These are phyloP conservation scores for Hedya salicella DNA, from an alignment of 2,888 invertebrate genomes.

Conservation along the genomic window DNA sequence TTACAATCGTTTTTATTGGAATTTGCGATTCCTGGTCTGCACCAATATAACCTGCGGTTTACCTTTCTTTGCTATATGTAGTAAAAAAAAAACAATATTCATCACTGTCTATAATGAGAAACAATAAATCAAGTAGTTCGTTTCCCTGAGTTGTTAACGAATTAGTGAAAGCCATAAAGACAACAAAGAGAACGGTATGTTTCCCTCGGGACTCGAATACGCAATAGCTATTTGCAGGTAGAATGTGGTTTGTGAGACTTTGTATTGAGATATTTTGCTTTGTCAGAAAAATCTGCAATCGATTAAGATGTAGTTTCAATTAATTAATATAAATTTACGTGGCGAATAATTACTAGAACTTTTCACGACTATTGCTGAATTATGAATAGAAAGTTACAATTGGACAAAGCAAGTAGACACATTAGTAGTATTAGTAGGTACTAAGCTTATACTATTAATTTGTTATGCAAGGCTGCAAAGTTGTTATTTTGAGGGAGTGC, in stretches of 20 bases:
- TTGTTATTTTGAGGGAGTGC: no score
- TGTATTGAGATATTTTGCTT: constrained; percentile 4
- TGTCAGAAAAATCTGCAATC: neutral
- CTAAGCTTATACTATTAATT: no score
- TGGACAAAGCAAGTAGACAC: no score
- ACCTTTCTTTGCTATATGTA: neutral
- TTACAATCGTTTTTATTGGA: no score
- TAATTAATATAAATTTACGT: no score
- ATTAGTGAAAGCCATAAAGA: constrained; percentile 58
- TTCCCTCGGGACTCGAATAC: constrained; percentile 43
- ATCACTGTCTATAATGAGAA: constrained; percentile 19
- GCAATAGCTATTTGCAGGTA: constrained; percentile 38
- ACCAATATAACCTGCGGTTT: no score
- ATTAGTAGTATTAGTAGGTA: no score
- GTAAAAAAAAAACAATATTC: constrained; percentile 6
- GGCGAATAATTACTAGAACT: no score
- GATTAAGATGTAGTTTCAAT: neutral
- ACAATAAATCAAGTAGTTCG: constrained; percentile 32
- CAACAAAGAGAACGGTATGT: constrained; percentile 48
- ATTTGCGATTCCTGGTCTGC: no score
- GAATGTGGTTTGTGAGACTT: constrained; percentile 24
- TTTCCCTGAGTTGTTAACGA: constrained; percentile 49
- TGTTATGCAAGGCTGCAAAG: no score
- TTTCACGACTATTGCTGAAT: no score
- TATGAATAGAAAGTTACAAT: no score